Evolutionary conservation across 2,888 invertebrate species (phyloP).

Genomic region (Conchocele bisecta): DNA sequence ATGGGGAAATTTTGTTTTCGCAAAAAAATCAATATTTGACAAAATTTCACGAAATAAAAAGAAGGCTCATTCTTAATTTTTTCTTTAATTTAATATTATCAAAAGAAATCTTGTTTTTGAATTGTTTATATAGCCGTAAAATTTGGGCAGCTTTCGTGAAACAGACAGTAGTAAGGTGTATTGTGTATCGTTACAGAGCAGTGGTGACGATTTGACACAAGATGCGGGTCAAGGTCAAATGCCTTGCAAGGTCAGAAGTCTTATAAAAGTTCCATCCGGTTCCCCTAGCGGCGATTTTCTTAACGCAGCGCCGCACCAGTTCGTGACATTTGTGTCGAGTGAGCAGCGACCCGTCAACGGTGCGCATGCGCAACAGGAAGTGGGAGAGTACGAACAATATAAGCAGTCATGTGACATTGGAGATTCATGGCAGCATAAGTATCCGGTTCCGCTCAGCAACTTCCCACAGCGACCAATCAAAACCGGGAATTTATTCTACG

Average conservation of each 20-base stretch:
- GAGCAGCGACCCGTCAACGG: constrained; percentile 26
- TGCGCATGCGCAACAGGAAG: constrained; percentile 8
- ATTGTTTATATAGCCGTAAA: too few relatives aligned
- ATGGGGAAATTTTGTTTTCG: too few relatives aligned
- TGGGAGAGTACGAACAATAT: constrained; percentile 51
- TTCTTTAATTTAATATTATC: too few relatives aligned
- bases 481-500: constrained; percentile 74
- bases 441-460: constrained; percentile 71
- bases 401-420: constrained; percentile 74
- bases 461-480: constrained; percentile 66
- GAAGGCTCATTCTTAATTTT: too few relatives aligned
- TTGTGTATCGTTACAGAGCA: too few relatives aligned
- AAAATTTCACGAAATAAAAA: too few relatives aligned
- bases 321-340: constrained; percentile 59
- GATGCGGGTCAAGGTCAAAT: constrained; percentile 50
- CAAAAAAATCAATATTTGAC: too few relatives aligned
- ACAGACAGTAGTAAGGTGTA: too few relatives aligned
- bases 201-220: constrained; percentile 70
- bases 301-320: constrained; percentile 60
- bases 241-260: constrained; percentile 50
- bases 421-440: constrained; percentile 75
- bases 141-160: too few relatives aligned
- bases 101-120: too few relatives aligned
- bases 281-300: constrained; percentile 67
- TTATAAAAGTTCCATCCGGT: constrained; percentile 63